Evolutionary conservation across 2,888 invertebrate genomes (phyloP).

Genomic region (Apodemia zela): DNA sequence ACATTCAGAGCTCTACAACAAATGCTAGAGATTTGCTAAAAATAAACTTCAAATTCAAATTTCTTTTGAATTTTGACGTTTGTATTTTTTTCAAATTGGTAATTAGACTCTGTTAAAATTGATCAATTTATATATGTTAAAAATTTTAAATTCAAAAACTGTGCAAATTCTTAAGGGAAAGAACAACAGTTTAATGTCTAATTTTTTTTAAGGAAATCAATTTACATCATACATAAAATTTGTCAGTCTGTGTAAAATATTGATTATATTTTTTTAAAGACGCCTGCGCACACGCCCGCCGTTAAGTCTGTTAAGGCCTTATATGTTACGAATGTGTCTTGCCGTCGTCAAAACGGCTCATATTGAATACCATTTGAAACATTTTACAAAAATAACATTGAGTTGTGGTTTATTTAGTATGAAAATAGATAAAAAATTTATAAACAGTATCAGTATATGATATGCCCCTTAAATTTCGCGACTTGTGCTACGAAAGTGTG

Average conservation of each 20-base stretch:
- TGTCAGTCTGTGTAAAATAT: not conserved
- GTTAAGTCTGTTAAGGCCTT: not conserved
- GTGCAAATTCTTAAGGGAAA: too few relatives aligned
- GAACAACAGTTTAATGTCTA: too few relatives aligned
- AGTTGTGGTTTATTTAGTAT: constrained; percentile 60
- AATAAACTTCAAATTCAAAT: too few relatives aligned
- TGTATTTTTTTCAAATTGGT: too few relatives aligned
- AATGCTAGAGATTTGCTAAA: too few relatives aligned
- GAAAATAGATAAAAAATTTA: constrained; percentile 71
- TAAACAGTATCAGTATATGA: constrained; percentile 30
- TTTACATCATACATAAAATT: not conserved
- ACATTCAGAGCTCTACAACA: too few relatives aligned
- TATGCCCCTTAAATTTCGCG: constrained; percentile 43
- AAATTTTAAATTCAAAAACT: too few relatives aligned
- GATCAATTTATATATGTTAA: too few relatives aligned
- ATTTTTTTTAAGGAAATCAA: too few relatives aligned
- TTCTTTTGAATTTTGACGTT: too few relatives aligned
- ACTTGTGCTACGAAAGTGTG: not conserved
- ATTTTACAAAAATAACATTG: constrained; percentile 45
- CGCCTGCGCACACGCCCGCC: not conserved
- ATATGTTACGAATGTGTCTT: not conserved
- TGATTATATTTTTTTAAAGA: not conserved
- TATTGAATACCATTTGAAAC: constrained; percentile 49
- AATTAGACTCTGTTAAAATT: too few relatives aligned
- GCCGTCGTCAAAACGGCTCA: constrained; percentile 24